Percentiles rank a stretch among this genome's conserved stretches.
phyloP scores from a whole-genome alignment of 2,113 vertebrate genomes.

The Corydoras maculifer region DNA sequence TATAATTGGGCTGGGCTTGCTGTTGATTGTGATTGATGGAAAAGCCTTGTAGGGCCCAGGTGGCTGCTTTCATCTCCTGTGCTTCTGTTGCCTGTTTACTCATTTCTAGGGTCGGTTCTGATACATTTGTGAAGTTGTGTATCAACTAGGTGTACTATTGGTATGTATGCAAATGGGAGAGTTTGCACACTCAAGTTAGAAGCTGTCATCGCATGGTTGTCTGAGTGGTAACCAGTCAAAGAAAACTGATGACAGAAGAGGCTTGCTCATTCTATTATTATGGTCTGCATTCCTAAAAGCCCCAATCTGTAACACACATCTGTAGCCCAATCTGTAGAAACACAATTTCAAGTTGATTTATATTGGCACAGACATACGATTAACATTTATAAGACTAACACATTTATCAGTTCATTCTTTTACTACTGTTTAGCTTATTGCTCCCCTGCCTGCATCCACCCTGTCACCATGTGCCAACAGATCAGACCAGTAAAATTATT shows the following conservation, averaged over 20 bases:
- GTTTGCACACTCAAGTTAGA: conserved; percentile 13
- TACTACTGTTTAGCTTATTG: conserved; percentile 10
- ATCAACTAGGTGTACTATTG: neutral
- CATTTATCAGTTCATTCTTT: neutral
- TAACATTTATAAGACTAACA: neutral
- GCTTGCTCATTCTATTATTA: neutral
- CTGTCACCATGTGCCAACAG: conserved; percentile 43
- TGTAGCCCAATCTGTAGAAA: too few relatives aligned
- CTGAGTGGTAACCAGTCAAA: neutral
- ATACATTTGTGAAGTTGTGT: conserved; percentile 15
- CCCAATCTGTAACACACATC: too few relatives aligned
- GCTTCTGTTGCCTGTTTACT: conserved; percentile 11
- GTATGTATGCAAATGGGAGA: conserved; percentile 12
- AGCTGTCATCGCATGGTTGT: conserved; percentile 12
- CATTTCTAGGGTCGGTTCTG: conserved; percentile 1
- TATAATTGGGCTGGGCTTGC: conserved; percentile 58
- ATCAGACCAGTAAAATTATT: conserved; percentile 57
- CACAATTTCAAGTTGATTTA: too few relatives aligned
- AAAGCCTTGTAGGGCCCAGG: conserved; percentile 36
- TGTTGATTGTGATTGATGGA: conserved; percentile 69
- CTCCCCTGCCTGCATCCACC: conserved; percentile 26
- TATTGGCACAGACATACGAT: neutral
- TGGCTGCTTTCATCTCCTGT: conserved; percentile 42
- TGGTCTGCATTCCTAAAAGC: too few relatives aligned
- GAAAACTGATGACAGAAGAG: neutral